phyloP scores from a whole-genome alignment of 2,888 invertebrate genomes.

The Drosophila barbarae region DNA sequence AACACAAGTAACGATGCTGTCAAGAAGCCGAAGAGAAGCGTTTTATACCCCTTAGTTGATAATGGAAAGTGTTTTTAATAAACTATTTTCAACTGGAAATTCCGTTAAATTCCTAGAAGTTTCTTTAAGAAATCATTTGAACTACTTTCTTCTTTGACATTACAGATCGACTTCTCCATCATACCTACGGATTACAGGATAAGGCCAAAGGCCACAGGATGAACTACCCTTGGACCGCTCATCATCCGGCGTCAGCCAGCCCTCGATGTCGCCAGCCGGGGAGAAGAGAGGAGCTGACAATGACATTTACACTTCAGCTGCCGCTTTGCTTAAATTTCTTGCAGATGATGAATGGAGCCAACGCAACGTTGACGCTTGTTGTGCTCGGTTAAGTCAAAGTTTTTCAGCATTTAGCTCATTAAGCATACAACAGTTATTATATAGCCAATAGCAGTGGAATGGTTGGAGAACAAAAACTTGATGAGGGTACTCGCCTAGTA shows the following conservation, averaged over 20 bases:
- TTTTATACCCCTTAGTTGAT: background rate
- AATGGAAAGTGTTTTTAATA: background rate
- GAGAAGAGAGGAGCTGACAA: conserved; percentile 51
- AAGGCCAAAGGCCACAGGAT: conserved; percentile 17
- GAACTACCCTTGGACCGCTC: conserved; percentile 14
- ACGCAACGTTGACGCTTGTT: conserved; percentile 31
- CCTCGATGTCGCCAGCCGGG: conserved; percentile 2
- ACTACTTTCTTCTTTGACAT: background rate
- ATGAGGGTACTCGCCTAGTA: background rate
- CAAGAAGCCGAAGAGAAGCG: background rate
- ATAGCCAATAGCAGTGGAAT: conserved; percentile 5
- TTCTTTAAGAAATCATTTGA: background rate
- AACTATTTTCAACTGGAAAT: no score
- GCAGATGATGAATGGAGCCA: conserved; percentile 67
- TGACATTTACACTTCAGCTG: conserved; percentile 72
- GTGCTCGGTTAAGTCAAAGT: conserved; percentile 40
- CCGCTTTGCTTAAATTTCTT: conserved; percentile 57
- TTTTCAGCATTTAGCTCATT: conserved; percentile 57
- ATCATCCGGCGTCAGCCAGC: background rate
- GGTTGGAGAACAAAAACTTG: background rate
- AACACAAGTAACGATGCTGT: conserved; percentile 25
- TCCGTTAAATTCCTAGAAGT: no score
- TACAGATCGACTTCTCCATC: no score
- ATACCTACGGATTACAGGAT: conserved; percentile 4
- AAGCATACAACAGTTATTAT: conserved; percentile 47